phyloP scores from a whole-genome alignment of 2,888 invertebrate species.

The Dasysyrphus albostriatus region DNA sequence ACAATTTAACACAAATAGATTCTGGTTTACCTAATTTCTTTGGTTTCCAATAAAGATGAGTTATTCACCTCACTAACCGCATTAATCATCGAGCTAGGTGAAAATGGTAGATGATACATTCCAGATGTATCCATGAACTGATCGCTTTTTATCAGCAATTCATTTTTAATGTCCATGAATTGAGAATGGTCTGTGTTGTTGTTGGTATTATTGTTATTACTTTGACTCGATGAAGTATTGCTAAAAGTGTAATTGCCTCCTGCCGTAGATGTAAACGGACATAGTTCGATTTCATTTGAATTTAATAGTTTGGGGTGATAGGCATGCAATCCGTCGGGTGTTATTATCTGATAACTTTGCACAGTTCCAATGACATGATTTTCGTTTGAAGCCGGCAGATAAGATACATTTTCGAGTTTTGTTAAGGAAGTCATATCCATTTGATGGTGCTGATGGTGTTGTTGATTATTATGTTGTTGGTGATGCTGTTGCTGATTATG shows the following conservation, averaged over 20 bases:
- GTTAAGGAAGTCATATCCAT: conserved; percentile 77
- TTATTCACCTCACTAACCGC: conserved; percentile 82
- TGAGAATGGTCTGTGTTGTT: conserved; percentile 79
- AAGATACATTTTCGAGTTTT: conserved; percentile 82
- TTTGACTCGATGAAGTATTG: conserved; percentile 62
- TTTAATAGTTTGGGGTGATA: conserved; percentile 78
- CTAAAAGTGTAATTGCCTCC: conserved; percentile 59
- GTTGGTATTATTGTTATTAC: conserved; percentile 68
- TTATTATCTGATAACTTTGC: conserved; percentile 82
- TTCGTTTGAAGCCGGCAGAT: conserved; percentile 80
- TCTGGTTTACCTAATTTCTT: conserved; percentile 83
- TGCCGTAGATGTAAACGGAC: conserved; percentile 79
- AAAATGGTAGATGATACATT: conserved; percentile 83
- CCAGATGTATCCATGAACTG: conserved; percentile 81
- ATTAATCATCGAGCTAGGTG: conserved; percentile 83
- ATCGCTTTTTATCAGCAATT: conserved; percentile 81
- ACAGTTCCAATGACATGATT: conserved; percentile 83
- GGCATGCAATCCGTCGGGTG: conserved; percentile 82
- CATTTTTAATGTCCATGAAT: conserved; percentile 82
- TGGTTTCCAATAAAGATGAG: conserved; percentile 82
- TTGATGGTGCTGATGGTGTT: conserved; percentile 78
- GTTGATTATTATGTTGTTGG: conserved; percentile 75
- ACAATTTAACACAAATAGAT: conserved; percentile 21
- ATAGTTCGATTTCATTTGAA: conserved; percentile 78
- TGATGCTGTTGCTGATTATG: conserved; percentile 66